phyloP scores from a whole-genome alignment of 2,113 vertebrate species.

The Edolisoma coerulescens region DNA sequence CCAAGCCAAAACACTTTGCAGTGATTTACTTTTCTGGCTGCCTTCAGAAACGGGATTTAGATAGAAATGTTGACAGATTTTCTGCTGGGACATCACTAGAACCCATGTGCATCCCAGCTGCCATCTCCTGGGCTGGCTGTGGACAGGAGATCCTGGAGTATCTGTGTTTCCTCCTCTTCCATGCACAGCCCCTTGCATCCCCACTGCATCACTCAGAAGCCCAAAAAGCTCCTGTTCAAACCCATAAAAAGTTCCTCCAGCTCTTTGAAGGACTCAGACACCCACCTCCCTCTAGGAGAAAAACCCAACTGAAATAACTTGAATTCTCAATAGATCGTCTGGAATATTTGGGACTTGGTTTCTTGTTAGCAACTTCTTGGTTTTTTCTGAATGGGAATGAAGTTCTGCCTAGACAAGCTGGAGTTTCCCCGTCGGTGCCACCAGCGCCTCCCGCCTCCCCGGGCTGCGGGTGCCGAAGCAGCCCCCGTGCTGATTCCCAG shows the following conservation, averaged over 20 bases:
- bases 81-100: not conserved
- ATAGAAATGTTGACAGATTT: not conserved
- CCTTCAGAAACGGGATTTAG: not conserved
- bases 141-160: not conserved
- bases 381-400: not conserved
- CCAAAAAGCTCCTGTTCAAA: not conserved
- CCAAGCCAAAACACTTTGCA: not conserved
- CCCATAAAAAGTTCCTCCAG: not conserved
- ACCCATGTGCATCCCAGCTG: fast-evolving
- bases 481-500: not conserved
- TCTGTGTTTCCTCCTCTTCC: not conserved
- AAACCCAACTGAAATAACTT: not conserved
- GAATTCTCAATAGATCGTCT: not conserved
- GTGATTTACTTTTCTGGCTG: not conserved
- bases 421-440: not conserved
- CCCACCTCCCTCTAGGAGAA: not conserved
- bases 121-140: not conserved
- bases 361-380: not conserved
- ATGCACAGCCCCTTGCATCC: not conserved
- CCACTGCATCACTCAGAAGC: not conserved
- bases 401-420: not conserved
- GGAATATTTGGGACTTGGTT: not conserved
- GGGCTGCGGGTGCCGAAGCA: not conserved
- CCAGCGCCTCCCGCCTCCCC: fast-evolving
- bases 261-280: not conserved